Evolutionary conservation across 2,797 vertebrate genomes (phyloP), one percentile per base, ranked within the genome.

Genomic region (Babyrousa celebensis): DNA sequence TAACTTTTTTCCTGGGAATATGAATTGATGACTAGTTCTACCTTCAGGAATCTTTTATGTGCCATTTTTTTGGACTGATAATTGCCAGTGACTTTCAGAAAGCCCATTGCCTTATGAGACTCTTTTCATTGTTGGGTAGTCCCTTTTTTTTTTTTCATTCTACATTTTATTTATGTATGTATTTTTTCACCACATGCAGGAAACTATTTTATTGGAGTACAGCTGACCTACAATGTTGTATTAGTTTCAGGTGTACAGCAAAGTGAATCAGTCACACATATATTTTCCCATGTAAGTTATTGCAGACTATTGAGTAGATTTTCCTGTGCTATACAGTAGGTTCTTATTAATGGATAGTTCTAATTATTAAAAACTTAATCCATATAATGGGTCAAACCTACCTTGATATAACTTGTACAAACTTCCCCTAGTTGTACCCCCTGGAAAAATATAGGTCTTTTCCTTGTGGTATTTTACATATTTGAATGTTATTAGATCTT

Each of bases 291-390:
- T 48, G 43, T 48, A 48, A 48, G 43, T 48, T 48, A 48, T 10
- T 48, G 5, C 5, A 48, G 9, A 48, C 43, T 48, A 48, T 48
- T 48, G 43, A 48, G 43, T 48, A 48, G 43, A 48, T 48, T 48
- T 48, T 48, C 43, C 43, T 48, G 43, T 48, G 43, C 7, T 48
- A 10, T 48, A 48, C 43, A 48, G 43, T 48, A 48, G 5, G 43
- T 93, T 92, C 63, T 89, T 18, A 5, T 48, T 92, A 17, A n/a
- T 11, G 2, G 12, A 6, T 63, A 88, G 9, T 89, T 84, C 21
- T 77, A 21, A 40, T 92, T 88, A 77, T 40, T 82, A 88, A 62
- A 80, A 91, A 82, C 15, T 52, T 92, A 72, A 78, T 96, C 32
- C 21, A 29, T 74, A 43, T 74, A 48, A 79, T 70, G 62, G 87